Percentiles rank a stretch among this genome's conserved stretches.
These are phyloP conservation scores for Hypsopygia costalis DNA, from an alignment of 2,888 invertebrate species.

Conservation along the genomic window DNA sequence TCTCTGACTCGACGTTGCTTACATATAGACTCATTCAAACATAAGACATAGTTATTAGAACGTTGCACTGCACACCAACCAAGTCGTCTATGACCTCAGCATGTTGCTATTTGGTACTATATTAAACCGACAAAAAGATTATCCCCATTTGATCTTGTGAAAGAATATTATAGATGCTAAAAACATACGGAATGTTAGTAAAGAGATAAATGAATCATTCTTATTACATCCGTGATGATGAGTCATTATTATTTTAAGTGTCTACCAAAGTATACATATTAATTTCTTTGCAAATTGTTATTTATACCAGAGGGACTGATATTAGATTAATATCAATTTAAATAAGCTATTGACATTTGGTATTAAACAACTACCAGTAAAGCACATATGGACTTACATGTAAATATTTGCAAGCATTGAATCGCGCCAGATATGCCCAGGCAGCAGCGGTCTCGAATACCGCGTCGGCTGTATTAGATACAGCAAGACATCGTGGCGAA, in stretches of 20 bases:
- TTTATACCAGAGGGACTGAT: no score
- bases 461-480: slow-evolving; percentile 45
- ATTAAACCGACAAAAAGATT: no score
- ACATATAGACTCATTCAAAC: slow-evolving; percentile 16
- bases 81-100: slow-evolving; percentile 59
- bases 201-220: slow-evolving; percentile 5
- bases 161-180: no score
- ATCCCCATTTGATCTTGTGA: slow-evolving; percentile 27
- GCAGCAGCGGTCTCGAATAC: slow-evolving; percentile 33
- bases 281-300: background rate
- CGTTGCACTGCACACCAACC: slow-evolving; percentile 31
- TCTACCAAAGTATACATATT: background rate
- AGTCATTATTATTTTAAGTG: background rate
- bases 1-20: slow-evolving; percentile 16
- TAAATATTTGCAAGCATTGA: slow-evolving; percentile 40
- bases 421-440: slow-evolving; percentile 40
- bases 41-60: slow-evolving; percentile 15
- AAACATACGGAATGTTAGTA: background rate
- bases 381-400: slow-evolving; percentile 15
- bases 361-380: no score
- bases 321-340: no score
- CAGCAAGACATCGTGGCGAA: slow-evolving; percentile 48
- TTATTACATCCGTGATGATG: slow-evolving; percentile 10
- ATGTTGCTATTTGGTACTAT: slow-evolving; percentile 43
- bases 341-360: no score